A percentile compares a stretch with the other conserved stretches of the same genome.
Evolutionary conservation across 2,888 invertebrate species (phyloP).

Genomic region (Galerucella pusilla): DNA sequence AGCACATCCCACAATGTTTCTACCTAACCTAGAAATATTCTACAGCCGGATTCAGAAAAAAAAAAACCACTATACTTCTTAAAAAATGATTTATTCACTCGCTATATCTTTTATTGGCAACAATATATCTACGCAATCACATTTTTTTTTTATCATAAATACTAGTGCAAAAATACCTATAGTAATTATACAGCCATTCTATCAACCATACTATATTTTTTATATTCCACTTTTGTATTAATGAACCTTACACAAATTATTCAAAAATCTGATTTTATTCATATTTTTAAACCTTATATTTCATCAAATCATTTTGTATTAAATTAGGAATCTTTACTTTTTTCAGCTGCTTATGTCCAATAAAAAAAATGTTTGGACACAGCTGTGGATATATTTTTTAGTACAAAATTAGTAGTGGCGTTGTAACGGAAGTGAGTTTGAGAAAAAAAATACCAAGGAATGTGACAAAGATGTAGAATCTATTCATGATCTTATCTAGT

Average conservation of each 20-base stretch:
- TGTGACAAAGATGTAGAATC: not conserved
- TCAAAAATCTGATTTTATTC: slow-evolving; percentile 11
- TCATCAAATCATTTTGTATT: too few species aligned
- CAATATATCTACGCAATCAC: slow-evolving; percentile 61
- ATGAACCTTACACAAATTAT: slow-evolving; percentile 12
- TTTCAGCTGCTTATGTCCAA: too few species aligned
- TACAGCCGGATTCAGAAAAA: not conserved
- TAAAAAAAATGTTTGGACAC: too few species aligned
- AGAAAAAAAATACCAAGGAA: not conserved
- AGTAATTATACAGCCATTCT: slow-evolving; percentile 58
- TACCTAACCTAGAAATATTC: too few species aligned
- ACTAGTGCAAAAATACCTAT: slow-evolving; percentile 66
- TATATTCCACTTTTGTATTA: slow-evolving; percentile 45
- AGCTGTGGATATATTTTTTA: too few species aligned
- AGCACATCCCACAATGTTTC: too few species aligned
- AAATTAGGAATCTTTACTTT: too few species aligned
- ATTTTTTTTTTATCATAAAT: slow-evolving; percentile 62
- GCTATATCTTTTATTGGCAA: slow-evolving; percentile 56
- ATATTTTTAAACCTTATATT: not conserved
- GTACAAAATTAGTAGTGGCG: too few species aligned
- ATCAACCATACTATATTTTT: slow-evolving; percentile 50
- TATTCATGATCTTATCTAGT: not conserved
- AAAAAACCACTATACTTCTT: slow-evolving; percentile 24
- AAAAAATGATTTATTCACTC: slow-evolving; percentile 51
- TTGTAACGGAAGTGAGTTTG: too few species aligned